Evolutionary conservation across 1,140 invertebrate genomes (phyloP), one percentile per base, ranked within the genome.

Genomic region (Panagrolaimus sp.): DNA sequence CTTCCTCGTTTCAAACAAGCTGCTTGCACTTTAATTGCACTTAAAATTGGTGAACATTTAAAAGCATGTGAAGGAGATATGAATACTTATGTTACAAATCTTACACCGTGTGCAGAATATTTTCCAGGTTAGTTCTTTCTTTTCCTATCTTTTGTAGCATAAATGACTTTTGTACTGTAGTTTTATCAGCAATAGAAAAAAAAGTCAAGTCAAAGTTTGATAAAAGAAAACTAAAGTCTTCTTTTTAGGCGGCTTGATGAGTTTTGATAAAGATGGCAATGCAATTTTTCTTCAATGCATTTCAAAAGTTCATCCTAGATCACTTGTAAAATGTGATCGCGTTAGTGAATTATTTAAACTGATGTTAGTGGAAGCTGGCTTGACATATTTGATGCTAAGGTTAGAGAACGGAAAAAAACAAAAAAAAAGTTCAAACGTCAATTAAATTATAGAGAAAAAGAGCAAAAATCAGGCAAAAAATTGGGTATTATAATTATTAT

Each of bases 201-300:
- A 7, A 38, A 38, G 2, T 38, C 2, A 38, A 38, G 31, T 38
- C 7, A 38, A 38, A 4, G 2, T 38, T 38, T 38, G 31, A 38
- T 38, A 38, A 38, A 38, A 38, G 7, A 8, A 27, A 25, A n/a
- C n/a, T n/a, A n/a, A n/a, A n/a, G n/a, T n/a, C n/a, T 75, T 65
- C 61, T 67, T 71, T 53, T 72, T 73, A 16, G 75, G 77, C 23
- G 78, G 78, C 44, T 53, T 82, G 9, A 73, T 80, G 27, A 74
- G 78, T 27, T 72, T 72, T 27, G 78, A 80, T 65, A 68, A 74
- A 11, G 78, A 80, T n/a, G 75, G 78, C 14, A 79, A 80, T 53
- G 68, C 78, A n/a, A 27, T 80, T 11, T 64, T 63, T 31, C 44
- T 82, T 11, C 79, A 82, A 67, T 44, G 46, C 61, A 51, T 75